phyloP scores from a whole-genome alignment of 2,797 vertebrate genomes.

The Picus viridis region DNA sequence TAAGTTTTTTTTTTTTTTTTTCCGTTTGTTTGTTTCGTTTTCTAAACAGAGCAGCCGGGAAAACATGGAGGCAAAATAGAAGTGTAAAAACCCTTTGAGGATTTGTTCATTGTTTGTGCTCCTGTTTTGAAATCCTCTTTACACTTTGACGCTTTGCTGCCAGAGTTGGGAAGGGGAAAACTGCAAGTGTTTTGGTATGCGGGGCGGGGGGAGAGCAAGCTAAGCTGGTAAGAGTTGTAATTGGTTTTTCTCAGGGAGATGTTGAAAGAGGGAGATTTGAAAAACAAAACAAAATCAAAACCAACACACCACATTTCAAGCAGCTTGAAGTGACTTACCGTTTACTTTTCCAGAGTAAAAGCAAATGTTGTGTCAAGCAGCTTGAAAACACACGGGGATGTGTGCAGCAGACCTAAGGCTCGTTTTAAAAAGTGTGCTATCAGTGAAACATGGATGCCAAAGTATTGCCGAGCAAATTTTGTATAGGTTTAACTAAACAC shows the following conservation, averaged over 20 bases:
- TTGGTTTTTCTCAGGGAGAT: background rate
- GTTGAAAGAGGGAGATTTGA: background rate
- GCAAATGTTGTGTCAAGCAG: background rate
- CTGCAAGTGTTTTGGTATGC: background rate
- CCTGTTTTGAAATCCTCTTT: background rate
- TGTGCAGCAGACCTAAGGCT: background rate
- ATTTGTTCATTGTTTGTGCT: slow-evolving; percentile 4
- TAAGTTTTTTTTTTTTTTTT: background rate
- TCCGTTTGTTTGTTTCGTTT: background rate
- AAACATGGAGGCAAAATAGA: slow-evolving; percentile 42
- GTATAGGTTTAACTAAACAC: background rate
- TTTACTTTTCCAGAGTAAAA: background rate
- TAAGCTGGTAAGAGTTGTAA: background rate
- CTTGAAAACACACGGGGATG: background rate
- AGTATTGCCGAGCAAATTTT: background rate
- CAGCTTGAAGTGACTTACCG: background rate
- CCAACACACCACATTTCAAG: background rate
- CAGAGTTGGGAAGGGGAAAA: background rate
- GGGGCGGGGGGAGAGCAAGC: background rate
- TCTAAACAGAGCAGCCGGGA: slow-evolving; percentile 15
- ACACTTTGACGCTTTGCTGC: background rate
- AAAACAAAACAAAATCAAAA: background rate
- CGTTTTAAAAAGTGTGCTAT: background rate
- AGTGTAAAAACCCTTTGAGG: background rate
- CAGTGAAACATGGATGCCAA: background rate